Conservation (phyloP, 2,113 vertebrate genomes). For the Protomyctophum bolini region DNA sequence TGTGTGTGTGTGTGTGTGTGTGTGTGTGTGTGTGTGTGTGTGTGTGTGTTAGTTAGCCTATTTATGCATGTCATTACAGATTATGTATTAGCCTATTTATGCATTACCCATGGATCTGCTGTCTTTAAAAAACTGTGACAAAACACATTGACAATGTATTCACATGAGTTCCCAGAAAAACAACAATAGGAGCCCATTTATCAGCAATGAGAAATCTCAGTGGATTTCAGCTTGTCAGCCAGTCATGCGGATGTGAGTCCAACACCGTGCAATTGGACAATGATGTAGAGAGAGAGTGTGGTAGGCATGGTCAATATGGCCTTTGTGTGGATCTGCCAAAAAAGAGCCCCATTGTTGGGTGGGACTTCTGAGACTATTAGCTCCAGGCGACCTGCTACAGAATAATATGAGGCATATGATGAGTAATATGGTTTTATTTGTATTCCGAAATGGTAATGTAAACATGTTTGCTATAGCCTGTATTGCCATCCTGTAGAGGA, state of each 20-base stretch:
- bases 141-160: slow-evolving; percentile 16
- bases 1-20: too few species aligned
- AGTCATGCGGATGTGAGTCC: slow-evolving; percentile 56
- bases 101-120: not conserved
- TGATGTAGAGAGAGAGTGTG: slow-evolving; percentile 15
- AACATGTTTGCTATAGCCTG: too few species aligned
- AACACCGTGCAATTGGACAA: slow-evolving; percentile 12
- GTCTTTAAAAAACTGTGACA: slow-evolving; percentile 20
- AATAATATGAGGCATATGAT: slow-evolving; percentile 15
- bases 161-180: slow-evolving; percentile 9
- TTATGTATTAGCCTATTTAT: not conserved
- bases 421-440: slow-evolving; percentile 14
- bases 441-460: too few species aligned
- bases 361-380: slow-evolving; percentile 20
- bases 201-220: slow-evolving; percentile 36
- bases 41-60: too few species aligned
- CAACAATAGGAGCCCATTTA: slow-evolving; percentile 31
- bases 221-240: slow-evolving; percentile 15
- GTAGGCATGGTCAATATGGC: slow-evolving; percentile 40
- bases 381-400: slow-evolving; percentile 17
- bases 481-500: too few species aligned
- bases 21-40: too few species aligned
- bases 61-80: too few species aligned
- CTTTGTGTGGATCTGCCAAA: slow-evolving; percentile 55
- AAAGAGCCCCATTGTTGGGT: slow-evolving; percentile 46